A percentile compares a stretch with the other conserved stretches of the same genome.
phyloP scores from a whole-genome alignment of 1,140 invertebrate genomes.

The Drosophila ficusphila region DNA sequence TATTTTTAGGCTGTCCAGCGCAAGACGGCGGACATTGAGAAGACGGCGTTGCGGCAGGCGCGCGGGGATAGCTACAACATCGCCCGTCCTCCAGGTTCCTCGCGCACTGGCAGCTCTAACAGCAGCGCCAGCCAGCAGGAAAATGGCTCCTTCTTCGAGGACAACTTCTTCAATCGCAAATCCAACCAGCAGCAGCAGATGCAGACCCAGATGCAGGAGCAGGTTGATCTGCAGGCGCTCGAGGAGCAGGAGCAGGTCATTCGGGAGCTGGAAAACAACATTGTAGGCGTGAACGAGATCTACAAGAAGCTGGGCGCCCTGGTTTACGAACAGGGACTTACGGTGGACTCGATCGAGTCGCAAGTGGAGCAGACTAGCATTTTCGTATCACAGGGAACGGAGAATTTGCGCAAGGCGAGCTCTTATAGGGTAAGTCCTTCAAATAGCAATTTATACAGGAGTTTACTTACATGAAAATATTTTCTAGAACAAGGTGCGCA shows the following conservation, averaged over 20 bases:
- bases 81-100: slow-evolving; percentile 74
- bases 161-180: slow-evolving; percentile 84
- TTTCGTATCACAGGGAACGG: slow-evolving; percentile 92
- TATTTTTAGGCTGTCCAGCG: slow-evolving; percentile 73
- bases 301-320: slow-evolving; percentile 98
- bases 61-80: slow-evolving; percentile 76
- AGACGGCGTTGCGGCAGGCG: slow-evolving; percentile 76
- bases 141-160: slow-evolving; percentile 77
- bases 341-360: slow-evolving; percentile 98
- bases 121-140: slow-evolving; percentile 57
- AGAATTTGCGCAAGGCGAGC: slow-evolving; percentile 92
- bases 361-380: slow-evolving; percentile 96
- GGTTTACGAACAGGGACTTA: slow-evolving; percentile 98
- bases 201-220: slow-evolving; percentile 90
- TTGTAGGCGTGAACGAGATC: slow-evolving; percentile 98
- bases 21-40: slow-evolving; percentile 83
- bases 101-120: slow-evolving; percentile 59
- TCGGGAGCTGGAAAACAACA: slow-evolving; percentile 95
- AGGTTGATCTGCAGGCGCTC: slow-evolving; percentile 92
- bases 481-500: slow-evolving; percentile 92
- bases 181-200: slow-evolving; percentile 85
- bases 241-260: slow-evolving; percentile 96
- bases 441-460: background rate
- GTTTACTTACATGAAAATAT: background rate
- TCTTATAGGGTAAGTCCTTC: slow-evolving; percentile 89